Percentiles rank a stretch among this genome's conserved stretches.
phyloP scores from a whole-genome alignment of 2,113 vertebrate species.

The Oryzias celebensis region DNA sequence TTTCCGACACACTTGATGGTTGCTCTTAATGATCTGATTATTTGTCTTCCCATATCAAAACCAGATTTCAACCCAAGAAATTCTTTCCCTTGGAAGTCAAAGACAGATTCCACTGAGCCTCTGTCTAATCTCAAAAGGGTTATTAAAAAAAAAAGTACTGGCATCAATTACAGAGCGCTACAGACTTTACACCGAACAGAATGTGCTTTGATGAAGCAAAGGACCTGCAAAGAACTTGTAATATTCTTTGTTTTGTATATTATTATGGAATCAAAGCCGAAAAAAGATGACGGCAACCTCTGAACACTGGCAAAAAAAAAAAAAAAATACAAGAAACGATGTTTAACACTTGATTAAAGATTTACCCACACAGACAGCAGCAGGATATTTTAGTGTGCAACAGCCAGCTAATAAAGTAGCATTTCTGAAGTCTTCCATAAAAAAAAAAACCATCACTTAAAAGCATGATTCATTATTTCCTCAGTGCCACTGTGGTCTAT shows the following conservation, averaged over 20 bases:
- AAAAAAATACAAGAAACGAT: neutral
- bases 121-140: constrained; percentile 54
- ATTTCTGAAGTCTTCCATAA: constrained; percentile 63
- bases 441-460: constrained; percentile 72
- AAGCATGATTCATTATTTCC: constrained; percentile 76
- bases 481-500: constrained; percentile 63
- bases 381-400: constrained; percentile 36
- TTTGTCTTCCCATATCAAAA: constrained; percentile 75
- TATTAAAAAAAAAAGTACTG: constrained; percentile 59
- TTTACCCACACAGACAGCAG: constrained; percentile 28
- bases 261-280: constrained; percentile 1
- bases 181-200: constrained; percentile 65
- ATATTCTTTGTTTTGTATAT: constrained; percentile 16
- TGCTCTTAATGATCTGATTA: constrained; percentile 69
- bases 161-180: constrained; percentile 67
- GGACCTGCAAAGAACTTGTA: constrained; percentile 9
- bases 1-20: constrained; percentile 72
- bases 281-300: constrained; percentile 15
- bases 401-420: constrained; percentile 58
- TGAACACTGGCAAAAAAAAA: neutral
- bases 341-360: constrained; percentile 1
- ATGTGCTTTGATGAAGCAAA: constrained; percentile 50
- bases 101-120: constrained; percentile 55
- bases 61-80: constrained; percentile 62
- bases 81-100: constrained; percentile 63